Conservation (phyloP, 1,140 invertebrate species). For the Nixonia krombeini region DNA sequence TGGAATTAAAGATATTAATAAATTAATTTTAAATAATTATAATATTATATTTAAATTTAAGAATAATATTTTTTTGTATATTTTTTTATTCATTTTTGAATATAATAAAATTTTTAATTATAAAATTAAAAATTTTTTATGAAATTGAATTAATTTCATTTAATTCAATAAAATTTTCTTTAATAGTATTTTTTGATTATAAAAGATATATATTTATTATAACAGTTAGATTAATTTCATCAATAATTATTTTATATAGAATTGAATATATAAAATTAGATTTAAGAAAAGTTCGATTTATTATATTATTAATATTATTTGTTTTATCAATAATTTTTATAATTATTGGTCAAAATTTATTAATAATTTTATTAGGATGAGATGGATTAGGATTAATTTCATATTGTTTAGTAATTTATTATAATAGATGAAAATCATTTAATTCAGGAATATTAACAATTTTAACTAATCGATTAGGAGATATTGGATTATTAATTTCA, state of each 20-base stretch:
- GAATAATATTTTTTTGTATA: constrained; percentile 62
- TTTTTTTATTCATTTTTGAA: constrained; percentile 55
- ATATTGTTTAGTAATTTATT: constrained; percentile 69
- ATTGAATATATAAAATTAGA: constrained; percentile 73
- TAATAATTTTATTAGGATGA: constrained; percentile 79
- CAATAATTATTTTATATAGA: constrained; percentile 75
- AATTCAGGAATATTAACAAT: constrained; percentile 76
- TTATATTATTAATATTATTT: constrained; percentile 76
- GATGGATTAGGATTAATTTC: constrained; percentile 77
- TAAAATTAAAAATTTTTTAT: constrained; percentile 68
- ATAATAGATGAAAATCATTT: constrained; percentile 63
- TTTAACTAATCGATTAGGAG: constrained; percentile 76
- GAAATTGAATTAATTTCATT: constrained; percentile 71
- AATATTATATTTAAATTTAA: constrained; percentile 63
- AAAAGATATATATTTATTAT: constrained; percentile 74
- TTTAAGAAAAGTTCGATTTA: constrained; percentile 73
- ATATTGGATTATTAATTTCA: constrained; percentile 69
- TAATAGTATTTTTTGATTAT: constrained; percentile 75
- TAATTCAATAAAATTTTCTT: constrained; percentile 67
- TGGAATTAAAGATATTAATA: constrained; percentile 72
- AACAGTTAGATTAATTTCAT: constrained; percentile 76
- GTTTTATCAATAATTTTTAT: constrained; percentile 78
- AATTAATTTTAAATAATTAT: constrained; percentile 67
- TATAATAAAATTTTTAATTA: constrained; percentile 66
- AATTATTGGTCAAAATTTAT: constrained; percentile 78